These are phyloP conservation scores for Adelphocoris suturalis DNA, from an alignment of 2,888 invertebrate genomes.

Conservation along the genomic window DNA sequence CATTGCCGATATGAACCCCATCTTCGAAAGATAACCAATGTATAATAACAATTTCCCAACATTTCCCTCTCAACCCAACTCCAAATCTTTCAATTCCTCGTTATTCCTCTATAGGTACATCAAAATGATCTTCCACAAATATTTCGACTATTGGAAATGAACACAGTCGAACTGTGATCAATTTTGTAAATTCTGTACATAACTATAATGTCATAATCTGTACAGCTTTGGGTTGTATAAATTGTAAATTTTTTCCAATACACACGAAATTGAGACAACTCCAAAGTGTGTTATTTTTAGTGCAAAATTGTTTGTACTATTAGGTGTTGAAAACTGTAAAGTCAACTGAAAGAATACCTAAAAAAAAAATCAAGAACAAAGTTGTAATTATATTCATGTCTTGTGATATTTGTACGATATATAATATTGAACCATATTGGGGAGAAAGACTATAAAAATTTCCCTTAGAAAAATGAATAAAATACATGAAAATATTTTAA, in stretches of 20 bases:
- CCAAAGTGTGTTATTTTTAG: not conserved
- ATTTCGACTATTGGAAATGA: not conserved
- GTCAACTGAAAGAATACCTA: not conserved
- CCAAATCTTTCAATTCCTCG: not conserved
- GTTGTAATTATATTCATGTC: constrained; percentile 20
- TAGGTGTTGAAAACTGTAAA: not conserved
- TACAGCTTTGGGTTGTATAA: constrained; percentile 26
- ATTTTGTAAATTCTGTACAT: constrained; percentile 18
- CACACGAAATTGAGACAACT: constrained; percentile 2
- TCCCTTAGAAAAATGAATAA: constrained; percentile 24
- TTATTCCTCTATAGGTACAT: not conserved
- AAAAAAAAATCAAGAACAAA: constrained; percentile 28
- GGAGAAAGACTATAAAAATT: constrained; percentile 2
- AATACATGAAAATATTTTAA: constrained; percentile 36
- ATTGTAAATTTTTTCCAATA: constrained; percentile 3
- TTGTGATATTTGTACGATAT: constrained; percentile 42
- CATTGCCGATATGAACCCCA: too few species aligned
- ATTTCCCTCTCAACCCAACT: not conserved
- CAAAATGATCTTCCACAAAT: not conserved
- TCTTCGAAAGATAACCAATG: too few species aligned
- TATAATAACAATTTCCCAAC: too few species aligned
- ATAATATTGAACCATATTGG: constrained; percentile 34
- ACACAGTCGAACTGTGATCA: constrained; percentile 37
- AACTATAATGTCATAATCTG: not conserved
- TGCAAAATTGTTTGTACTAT: not conserved